Base-by-base conservation (phyloP, 2,113 vertebrate genomes). In the Pseudorasbora parva region DNA sequence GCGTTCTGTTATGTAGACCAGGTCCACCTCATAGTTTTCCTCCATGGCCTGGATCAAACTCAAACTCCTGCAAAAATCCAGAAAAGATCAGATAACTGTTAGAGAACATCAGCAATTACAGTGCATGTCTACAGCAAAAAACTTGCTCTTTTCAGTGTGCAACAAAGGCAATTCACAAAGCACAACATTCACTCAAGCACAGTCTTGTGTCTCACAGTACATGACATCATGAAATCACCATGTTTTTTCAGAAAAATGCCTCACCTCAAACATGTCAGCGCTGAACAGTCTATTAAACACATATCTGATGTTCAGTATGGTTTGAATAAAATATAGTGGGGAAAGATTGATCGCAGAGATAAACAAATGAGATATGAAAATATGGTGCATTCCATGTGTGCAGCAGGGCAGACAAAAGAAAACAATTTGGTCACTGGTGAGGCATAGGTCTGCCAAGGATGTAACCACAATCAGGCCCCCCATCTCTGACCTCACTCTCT, bases 11-110 rank as follows among this genome's bases (percentile, higher is more conserved):
- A 97, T 94, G 12, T 97, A 97, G 77, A 96, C 90, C 89, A 99
- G 94, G 92, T 99, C 97, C 94, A 99, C 89, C 92, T 99, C 97
- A 11, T 97, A 98, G 92, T 88, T 97, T 93, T 97, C 97, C 89
- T 98, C 98, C 95, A 95, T 93, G 85, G 94, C 87, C 30, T 93
- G 93, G 15, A 94, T 95, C 87, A 97, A 90, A 88, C 96, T 97
- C 69, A 91, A 88, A 30, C 93, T 97, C 91, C 96, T 97, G 87
- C 68, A 64, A 56, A 27, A 5, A 49, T 6, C 7, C 23, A 11
- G 37, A n/a, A n/a, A n/a, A 82, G 5, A 84, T 21, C 60, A 0
- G 82, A 15, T 4, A 21, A 60, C 2, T 23, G 5, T 56, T 33
- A 41, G 15, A 51, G 8, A 60, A 25, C 41, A 45, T 23, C 19